Evolutionary conservation across 2,113 vertebrate genomes (phyloP).

Genomic region (Oxyruncus cristatus): DNA sequence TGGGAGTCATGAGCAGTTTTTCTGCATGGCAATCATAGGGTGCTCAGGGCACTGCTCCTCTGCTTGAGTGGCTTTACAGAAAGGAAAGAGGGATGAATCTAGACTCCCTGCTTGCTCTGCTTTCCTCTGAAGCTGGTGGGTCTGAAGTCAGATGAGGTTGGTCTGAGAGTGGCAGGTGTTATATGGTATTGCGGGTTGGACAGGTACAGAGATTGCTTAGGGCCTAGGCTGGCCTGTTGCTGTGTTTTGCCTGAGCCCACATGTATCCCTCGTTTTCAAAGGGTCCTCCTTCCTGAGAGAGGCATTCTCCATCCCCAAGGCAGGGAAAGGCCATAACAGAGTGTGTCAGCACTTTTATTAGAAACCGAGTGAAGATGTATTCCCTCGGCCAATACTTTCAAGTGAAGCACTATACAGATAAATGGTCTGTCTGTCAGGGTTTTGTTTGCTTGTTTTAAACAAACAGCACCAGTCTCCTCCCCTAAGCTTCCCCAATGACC

Average conservation of each 20-base stretch:
- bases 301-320: not conserved
- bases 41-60: not conserved
- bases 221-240: not conserved
- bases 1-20: not conserved
- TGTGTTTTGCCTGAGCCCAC: not conserved
- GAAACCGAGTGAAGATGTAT: constrained; percentile 5
- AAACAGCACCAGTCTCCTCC: constrained; percentile 58
- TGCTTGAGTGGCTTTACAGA: not conserved
- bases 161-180: not conserved
- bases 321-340: not conserved
- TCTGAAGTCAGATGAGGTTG: not conserved
- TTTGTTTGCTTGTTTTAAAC: constrained; percentile 63
- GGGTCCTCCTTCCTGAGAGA: not conserved
- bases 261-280: not conserved
- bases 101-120: not conserved
- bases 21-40: fast-evolving
- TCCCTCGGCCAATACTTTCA: not conserved
- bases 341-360: constrained; percentile 43
- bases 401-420: constrained; percentile 22
- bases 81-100: not conserved
- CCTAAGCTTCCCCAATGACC: constrained; percentile 50
- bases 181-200: not conserved
- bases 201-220: not conserved
- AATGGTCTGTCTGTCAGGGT: constrained; percentile 62
- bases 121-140: not conserved